phyloP scores from a whole-genome alignment of 2,888 invertebrate species.

The Epicampocera succincta region DNA sequence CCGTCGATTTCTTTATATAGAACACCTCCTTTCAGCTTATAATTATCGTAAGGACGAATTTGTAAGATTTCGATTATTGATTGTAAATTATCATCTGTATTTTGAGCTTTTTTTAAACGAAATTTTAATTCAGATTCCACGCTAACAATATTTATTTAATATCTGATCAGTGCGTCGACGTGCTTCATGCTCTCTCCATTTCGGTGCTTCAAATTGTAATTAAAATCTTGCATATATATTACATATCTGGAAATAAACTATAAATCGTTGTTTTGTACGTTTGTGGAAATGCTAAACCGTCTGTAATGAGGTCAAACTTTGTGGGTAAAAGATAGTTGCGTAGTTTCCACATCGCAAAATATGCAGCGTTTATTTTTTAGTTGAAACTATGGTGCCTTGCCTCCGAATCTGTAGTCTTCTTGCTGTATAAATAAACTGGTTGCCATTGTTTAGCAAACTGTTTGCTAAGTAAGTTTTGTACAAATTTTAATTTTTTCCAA shows the following conservation, averaged over 20 bases:
- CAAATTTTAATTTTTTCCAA: too few relatives aligned
- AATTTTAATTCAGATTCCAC: too few relatives aligned
- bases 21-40: constrained; percentile 49
- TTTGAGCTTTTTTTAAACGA: constrained; percentile 33
- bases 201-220: too few relatives aligned
- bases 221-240: constrained; percentile 65
- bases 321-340: constrained; percentile 70
- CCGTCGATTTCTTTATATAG: too few relatives aligned
- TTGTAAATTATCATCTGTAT: constrained; percentile 22
- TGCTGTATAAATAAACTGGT: constrained; percentile 60
- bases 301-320: constrained; percentile 39
- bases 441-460: constrained; percentile 58
- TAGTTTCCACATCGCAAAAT: constrained; percentile 70
- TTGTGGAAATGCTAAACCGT: constrained; percentile 57
- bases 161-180: too few relatives aligned
- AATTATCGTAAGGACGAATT: too few relatives aligned
- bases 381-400: constrained; percentile 68
- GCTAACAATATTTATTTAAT: too few relatives aligned
- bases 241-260: constrained; percentile 67
- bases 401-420: constrained; percentile 46
- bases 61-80: constrained; percentile 17
- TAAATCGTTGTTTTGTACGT: constrained; percentile 48
- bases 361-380: constrained; percentile 70
- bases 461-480: too few relatives aligned
- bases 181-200: too few relatives aligned